Evolutionary conservation across 2,797 vertebrate genomes (phyloP).

Genomic region (Limnodromus scolopaceus): DNA sequence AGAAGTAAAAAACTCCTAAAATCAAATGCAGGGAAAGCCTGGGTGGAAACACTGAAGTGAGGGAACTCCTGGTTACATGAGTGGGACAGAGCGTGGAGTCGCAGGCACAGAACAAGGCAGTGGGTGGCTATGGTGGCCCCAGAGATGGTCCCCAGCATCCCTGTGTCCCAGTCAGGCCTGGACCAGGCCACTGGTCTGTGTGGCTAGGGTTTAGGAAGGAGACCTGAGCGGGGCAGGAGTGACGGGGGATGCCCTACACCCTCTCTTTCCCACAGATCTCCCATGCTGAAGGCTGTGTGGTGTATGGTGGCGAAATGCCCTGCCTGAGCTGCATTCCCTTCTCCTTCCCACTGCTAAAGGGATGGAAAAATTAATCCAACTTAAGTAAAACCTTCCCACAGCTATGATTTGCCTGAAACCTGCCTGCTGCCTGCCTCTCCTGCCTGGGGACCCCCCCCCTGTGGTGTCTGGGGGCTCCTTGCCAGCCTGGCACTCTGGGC

Average conservation of each 20-base stretch:
- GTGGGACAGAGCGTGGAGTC: background rate
- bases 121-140: background rate
- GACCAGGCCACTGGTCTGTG: background rate
- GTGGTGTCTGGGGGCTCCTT: background rate
- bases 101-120: background rate
- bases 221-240: background rate
- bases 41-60: background rate
- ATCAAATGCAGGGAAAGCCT: background rate
- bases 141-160: background rate
- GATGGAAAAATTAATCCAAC: background rate
- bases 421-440: background rate
- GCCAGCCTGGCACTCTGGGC: rapidly evolving
- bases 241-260: background rate
- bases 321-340: background rate
- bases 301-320: background rate
- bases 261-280: background rate
- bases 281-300: background rate
- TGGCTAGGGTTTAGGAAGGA: background rate
- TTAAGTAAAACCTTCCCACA: background rate
- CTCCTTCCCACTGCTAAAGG: background rate
- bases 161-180: background rate
- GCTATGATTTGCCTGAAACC: background rate
- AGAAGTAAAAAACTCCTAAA: background rate
- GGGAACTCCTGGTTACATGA: background rate
- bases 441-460: no score